These are phyloP conservation scores for Sarcophaga bullata DNA, from an alignment of 1,140 invertebrate species.

Conservation along the genomic window DNA sequence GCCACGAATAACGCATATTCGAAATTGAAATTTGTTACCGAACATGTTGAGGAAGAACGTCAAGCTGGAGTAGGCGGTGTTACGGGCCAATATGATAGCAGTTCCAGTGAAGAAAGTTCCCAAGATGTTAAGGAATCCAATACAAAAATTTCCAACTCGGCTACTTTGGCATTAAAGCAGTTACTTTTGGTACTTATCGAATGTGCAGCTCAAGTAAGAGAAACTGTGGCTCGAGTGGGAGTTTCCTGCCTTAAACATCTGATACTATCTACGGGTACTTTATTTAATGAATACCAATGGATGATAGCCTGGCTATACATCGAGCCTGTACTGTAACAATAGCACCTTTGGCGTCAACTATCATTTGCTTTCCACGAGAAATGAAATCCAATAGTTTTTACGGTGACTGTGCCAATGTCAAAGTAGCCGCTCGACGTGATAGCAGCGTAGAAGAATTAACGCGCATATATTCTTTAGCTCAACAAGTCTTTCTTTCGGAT, in stretches of 20 bases:
- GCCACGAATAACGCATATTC: conserved; percentile 62
- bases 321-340: conserved; percentile 85
- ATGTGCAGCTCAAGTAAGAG: conserved; percentile 88
- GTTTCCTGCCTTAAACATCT: conserved; percentile 92
- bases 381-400: conserved; percentile 92
- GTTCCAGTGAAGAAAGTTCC: conserved; percentile 59
- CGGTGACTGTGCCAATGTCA: conserved; percentile 90
- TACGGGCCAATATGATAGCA: conserved; percentile 52
- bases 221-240: conserved; percentile 88
- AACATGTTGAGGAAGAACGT: conserved; percentile 46
- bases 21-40: conserved; percentile 61
- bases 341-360: conserved; percentile 82
- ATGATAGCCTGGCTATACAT: conserved; percentile 82
- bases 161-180: conserved; percentile 86
- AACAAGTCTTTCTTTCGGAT: conserved; percentile 79
- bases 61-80: neutral
- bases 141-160: conserved; percentile 67
- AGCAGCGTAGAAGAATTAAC: conserved; percentile 83
- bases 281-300: conserved; percentile 85
- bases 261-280: conserved; percentile 82
- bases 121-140: conserved; percentile 57
- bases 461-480: conserved; percentile 83
- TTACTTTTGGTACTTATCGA: conserved; percentile 88
- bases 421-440: conserved; percentile 89
- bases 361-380: conserved; percentile 87